phyloP scores from a whole-genome alignment of 2,113 vertebrate genomes.

The Dipodomys spectabilis region DNA sequence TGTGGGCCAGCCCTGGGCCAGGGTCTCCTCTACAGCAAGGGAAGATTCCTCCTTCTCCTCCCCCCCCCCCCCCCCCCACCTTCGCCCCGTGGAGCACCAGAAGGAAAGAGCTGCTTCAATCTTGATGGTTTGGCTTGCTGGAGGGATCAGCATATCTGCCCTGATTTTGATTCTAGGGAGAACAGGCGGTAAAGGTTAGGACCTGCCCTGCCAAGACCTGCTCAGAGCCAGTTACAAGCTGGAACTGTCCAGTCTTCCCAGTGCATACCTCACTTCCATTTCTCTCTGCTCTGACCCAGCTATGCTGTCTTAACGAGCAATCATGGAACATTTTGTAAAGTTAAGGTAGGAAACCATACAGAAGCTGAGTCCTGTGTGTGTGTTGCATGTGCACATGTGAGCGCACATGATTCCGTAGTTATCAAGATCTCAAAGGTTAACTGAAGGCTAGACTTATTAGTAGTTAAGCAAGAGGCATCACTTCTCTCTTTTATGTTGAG shows the following conservation, averaged over 20 bases:
- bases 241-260: neutral
- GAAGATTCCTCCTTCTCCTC: neutral
- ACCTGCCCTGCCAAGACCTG: neutral
- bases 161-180: conserved; percentile 56
- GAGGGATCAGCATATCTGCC: neutral
- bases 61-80: no score
- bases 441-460: conserved; percentile 1
- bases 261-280: neutral
- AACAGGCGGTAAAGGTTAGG: neutral
- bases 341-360: neutral
- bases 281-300: neutral
- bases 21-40: conserved; percentile 55
- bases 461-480: neutral
- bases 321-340: conserved; percentile 11
- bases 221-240: neutral
- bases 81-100: neutral
- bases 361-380: neutral
- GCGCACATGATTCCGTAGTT: neutral
- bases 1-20: conserved; percentile 59
- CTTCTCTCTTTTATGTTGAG: neutral
- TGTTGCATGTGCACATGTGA: no score
- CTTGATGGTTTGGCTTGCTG: conserved; percentile 40
- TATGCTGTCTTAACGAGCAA: neutral
- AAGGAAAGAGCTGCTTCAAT: conserved; percentile 42
- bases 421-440: conserved; percentile 4